These are phyloP conservation scores for Dolichoris vasculosae DNA, from an alignment of 1,140 invertebrate genomes.

Conservation along the genomic window DNA sequence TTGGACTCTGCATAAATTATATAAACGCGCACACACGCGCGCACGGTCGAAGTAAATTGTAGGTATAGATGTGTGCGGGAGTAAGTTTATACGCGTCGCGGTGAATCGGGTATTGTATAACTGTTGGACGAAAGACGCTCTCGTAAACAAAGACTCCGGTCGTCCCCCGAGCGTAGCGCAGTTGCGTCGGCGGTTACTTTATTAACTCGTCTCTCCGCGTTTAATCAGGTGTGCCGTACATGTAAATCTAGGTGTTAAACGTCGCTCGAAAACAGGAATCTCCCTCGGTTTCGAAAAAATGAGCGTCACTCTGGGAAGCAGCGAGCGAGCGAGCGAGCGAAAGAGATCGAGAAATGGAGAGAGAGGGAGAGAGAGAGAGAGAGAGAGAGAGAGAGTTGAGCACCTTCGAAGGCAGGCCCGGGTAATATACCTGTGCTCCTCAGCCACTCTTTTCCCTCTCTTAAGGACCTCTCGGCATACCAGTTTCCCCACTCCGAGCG, in stretches of 20 bases:
- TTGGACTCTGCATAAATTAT: neutral
- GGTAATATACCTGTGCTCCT: slow-evolving; percentile 68
- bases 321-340: neutral
- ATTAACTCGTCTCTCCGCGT: neutral
- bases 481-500: slow-evolving; percentile 38
- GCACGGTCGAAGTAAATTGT: neutral
- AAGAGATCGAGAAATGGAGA: neutral
- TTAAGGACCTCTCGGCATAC: slow-evolving; percentile 15
- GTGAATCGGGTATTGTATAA: neutral
- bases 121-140: neutral
- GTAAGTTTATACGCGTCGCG: neutral
- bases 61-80: neutral
- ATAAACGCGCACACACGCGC: neutral
- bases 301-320: neutral
- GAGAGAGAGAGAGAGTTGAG: slow-evolving; percentile 61
- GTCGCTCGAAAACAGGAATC: neutral
- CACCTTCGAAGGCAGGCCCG: slow-evolving; percentile 67
- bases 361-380: slow-evolving; percentile 17
- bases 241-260: neutral
- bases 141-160: no score
- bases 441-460: slow-evolving; percentile 60
- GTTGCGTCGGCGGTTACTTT: neutral
- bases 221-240: neutral
- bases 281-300: neutral
- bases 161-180: neutral